These are phyloP conservation scores for Alligator mississippiensis DNA, from an alignment of 2,113 vertebrate genomes.

Conservation along the genomic window DNA sequence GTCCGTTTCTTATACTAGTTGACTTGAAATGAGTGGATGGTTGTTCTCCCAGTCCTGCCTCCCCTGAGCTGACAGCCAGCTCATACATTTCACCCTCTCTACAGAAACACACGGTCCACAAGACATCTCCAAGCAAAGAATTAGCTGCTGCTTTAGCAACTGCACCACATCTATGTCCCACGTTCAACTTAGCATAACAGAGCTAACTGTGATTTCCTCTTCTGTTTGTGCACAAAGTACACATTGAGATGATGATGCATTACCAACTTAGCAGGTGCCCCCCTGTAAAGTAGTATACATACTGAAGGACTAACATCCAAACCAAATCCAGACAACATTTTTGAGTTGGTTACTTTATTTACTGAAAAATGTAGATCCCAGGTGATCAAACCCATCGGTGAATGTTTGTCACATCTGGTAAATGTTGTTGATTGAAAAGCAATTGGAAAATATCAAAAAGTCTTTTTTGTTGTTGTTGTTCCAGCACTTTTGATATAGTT, in stretches of 20 bases:
- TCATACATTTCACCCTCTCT: accelerated
- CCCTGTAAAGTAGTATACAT: neutral
- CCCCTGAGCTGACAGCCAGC: accelerated
- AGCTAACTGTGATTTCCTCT: accelerated
- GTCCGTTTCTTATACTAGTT: neutral
- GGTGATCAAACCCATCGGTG: too few species aligned
- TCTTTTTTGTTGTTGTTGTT: too few species aligned
- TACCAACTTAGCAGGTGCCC: neutral
- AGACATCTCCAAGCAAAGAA: neutral
- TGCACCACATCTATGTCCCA: accelerated
- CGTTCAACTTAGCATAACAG: neutral
- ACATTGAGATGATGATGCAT: neutral
- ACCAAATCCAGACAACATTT: too few species aligned
- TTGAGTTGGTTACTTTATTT: too few species aligned
- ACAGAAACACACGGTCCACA: accelerated
- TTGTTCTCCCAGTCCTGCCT: neutral
- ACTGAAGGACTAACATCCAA: accelerated
- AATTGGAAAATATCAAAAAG: too few species aligned
- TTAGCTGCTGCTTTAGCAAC: neutral
- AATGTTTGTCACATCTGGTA: too few species aligned
- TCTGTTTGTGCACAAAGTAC: accelerated
- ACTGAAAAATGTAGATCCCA: too few species aligned
- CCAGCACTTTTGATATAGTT: too few species aligned
- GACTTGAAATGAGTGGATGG: accelerated
- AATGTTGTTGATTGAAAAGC: too few species aligned